Percentiles rank a stretch among this genome's conserved stretches.
These are phyloP conservation scores for Drosophila subpulchrella DNA, from an alignment of 1,140 invertebrate species.

Conservation along the genomic window DNA sequence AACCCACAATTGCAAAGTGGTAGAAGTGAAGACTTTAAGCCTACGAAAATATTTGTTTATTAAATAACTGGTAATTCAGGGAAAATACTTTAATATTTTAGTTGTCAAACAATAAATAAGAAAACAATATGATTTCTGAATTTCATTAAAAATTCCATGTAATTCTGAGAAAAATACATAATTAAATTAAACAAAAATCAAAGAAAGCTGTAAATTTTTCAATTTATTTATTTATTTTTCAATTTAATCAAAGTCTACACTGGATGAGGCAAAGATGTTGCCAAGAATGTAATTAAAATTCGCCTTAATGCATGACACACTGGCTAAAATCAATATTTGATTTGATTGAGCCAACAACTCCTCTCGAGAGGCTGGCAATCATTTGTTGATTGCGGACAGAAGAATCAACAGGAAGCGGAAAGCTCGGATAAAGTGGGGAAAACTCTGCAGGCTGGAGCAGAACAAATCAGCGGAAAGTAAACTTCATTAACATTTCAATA, in stretches of 20 bases:
- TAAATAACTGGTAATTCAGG: too few species aligned
- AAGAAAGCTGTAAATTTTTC: background rate
- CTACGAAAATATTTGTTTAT: too few species aligned
- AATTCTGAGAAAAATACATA: too few species aligned
- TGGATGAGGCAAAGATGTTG: background rate
- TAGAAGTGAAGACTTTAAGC: too few species aligned
- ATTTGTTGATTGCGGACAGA: slow-evolving; percentile 65
- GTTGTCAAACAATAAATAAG: too few species aligned
- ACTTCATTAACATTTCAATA: slow-evolving; percentile 82
- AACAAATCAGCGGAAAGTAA: slow-evolving; percentile 78
- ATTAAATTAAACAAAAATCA: background rate
- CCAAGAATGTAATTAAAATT: slow-evolving; percentile 36
- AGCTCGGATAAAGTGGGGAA: slow-evolving; percentile 13
- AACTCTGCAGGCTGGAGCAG: slow-evolving; percentile 44
- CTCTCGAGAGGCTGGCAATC: slow-evolving; percentile 19
- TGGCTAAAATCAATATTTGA: slow-evolving; percentile 39
- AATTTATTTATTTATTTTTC: background rate
- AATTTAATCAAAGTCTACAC: background rate
- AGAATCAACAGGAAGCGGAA: slow-evolving; percentile 38
- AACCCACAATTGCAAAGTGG: too few species aligned
- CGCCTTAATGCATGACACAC: slow-evolving; percentile 10
- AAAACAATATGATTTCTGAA: too few species aligned
- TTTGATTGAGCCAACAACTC: slow-evolving; percentile 17
- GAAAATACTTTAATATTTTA: too few species aligned
- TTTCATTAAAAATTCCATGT: too few species aligned